A percentile compares a stretch with the other conserved stretches of the same genome.
These are phyloP conservation scores for Hypanus sabinus DNA, from an alignment of 2,113 vertebrate genomes.

Conservation along the genomic window DNA sequence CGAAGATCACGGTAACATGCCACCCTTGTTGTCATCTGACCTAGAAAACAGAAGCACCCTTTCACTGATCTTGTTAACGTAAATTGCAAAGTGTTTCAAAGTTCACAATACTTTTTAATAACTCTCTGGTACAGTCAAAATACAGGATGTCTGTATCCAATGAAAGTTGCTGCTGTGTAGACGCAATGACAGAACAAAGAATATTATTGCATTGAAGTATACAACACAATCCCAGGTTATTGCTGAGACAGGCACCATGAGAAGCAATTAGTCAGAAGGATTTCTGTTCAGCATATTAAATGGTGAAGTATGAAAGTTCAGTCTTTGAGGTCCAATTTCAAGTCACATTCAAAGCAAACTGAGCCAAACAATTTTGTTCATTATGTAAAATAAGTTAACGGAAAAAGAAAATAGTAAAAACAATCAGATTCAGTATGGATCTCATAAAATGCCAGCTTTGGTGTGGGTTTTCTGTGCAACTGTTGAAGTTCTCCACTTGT, in stretches of 20 bases:
- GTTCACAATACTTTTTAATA: neutral
- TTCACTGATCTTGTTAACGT: neutral
- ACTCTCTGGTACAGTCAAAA: neutral
- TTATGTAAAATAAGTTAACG: too few species aligned
- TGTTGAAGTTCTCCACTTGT: too few species aligned
- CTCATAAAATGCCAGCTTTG: too few species aligned
- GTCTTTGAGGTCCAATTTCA: neutral
- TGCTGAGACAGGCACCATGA: neutral
- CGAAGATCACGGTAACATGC: constrained; percentile 70
- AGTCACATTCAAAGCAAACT: neutral
- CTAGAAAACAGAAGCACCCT: constrained; percentile 46
- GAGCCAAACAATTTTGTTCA: too few species aligned
- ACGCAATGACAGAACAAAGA: neutral
- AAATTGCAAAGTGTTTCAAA: neutral
- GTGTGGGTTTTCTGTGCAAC: too few species aligned
- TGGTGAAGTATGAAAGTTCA: neutral
- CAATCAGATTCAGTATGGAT: too few species aligned
- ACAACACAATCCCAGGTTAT: neutral
- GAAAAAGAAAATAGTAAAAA: too few species aligned
- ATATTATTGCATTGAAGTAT: neutral
- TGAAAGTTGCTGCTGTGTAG: too few species aligned
- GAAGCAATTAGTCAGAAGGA: neutral
- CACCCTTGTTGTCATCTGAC: constrained; percentile 65
- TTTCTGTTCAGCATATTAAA: too few species aligned
- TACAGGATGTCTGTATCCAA: neutral